Base-by-base conservation (phyloP, 2,797 vertebrate genomes). In the Thamnophis elegans region DNA sequence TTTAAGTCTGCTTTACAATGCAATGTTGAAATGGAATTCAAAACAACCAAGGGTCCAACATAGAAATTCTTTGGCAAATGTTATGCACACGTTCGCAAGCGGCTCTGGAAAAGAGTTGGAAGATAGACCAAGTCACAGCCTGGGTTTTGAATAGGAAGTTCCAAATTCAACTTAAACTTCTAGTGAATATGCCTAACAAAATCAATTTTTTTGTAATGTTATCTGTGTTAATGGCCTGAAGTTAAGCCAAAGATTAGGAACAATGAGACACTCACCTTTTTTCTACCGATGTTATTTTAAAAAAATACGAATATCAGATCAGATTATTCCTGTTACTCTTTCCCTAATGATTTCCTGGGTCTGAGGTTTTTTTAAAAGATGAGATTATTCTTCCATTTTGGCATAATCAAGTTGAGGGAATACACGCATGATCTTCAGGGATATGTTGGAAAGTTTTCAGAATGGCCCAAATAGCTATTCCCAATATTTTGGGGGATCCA, bases 11-110 rank as follows among this genome's bases (percentile, higher is more conserved):
- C 97, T 98, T 98, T 97, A 98, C 98, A 98, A 98, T 98, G 98
- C 97, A 91, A 98, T 98, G 98, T 98, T 95, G 86, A 96, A 97
- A 98, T 98, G 98, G 98, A 98, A 98, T 98, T 98, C 95, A 97
- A 97, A 98, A 98, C 97, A 98, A 97, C 68, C 88, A 68, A 68
- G 92, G 73, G 60, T 60, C 92, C 98, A 98, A 96, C 97, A 98
- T 95, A 98, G 97, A 98, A 98, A 98, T 97, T 99, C 98, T 99
- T 99, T 99, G 98, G 98, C 98, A 98, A 98, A 98, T 98, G 98
- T 98, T 97, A 97, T 98, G 98, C 97, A 96, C 98, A 98, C 98
- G 98, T 98, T 98, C 98, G 98, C 97, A 97, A 98, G 96, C 97
- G 98, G 98, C 93, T 96, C 95, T 97, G 95, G 94, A 94, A 94